These are phyloP conservation scores for Halisarca cf. caerulea DNA, from an alignment of 37 sponge, comb jelly and placozoan species.

Conservation along the genomic window DNA sequence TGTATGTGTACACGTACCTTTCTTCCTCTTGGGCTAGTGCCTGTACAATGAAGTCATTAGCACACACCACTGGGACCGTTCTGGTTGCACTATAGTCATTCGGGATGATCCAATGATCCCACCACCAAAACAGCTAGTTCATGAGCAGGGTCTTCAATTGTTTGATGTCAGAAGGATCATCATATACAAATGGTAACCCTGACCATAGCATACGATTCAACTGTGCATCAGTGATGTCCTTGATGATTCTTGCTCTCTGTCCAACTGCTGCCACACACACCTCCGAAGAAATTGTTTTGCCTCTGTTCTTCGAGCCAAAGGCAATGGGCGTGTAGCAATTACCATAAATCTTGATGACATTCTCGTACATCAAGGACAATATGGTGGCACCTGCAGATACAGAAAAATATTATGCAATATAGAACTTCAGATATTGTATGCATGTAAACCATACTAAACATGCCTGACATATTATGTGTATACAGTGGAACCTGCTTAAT, in stretches of 20 bases:
- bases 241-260: neutral
- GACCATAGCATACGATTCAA: neutral
- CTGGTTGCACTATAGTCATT: neutral
- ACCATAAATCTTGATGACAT: neutral
- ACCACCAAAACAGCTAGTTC: neutral
- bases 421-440: too few relatives aligned
- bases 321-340: neutral
- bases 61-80: neutral
- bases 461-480: too few relatives aligned
- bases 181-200: neutral
- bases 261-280: neutral
- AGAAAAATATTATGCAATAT: too few relatives aligned
- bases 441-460: too few relatives aligned
- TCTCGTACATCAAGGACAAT: too few relatives aligned
- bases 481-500: too few relatives aligned
- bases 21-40: neutral
- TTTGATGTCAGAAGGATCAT: neutral
- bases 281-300: neutral
- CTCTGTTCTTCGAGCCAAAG: neutral
- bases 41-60: neutral
- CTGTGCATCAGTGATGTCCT: neutral
- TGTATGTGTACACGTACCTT: neutral
- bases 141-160: neutral
- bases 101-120: neutral
- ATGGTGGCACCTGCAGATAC: too few relatives aligned